Conservation (phyloP, 2,797 vertebrate species). For the Tamandua tetradactyla region DNA sequence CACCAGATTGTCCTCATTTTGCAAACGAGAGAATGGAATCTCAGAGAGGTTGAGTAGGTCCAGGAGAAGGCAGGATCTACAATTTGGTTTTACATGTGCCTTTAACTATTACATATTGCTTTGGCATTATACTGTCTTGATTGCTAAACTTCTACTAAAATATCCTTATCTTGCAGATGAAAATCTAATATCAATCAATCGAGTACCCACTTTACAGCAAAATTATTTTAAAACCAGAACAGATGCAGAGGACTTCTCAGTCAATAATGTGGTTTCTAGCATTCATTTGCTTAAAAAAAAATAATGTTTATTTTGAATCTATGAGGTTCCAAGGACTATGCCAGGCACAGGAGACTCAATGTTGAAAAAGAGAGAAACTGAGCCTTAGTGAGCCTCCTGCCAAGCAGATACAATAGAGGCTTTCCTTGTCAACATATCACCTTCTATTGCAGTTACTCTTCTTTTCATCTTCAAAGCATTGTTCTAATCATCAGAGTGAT, state of each 20-base stretch:
- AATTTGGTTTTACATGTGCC: background rate
- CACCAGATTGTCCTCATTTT: conserved; percentile 21
- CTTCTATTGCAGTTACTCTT: background rate
- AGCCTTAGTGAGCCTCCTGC: background rate
- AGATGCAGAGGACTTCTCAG: background rate
- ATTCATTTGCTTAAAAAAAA: conserved; percentile 1
- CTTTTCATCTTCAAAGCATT: background rate
- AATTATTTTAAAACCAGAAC: background rate
- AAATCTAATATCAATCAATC: background rate
- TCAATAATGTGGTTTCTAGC: background rate
- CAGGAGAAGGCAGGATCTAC: background rate
- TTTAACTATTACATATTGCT: background rate
- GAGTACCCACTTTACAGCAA: background rate
- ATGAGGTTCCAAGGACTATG: background rate
- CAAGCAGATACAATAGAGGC: background rate
- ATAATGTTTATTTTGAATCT: background rate
- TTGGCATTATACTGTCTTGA: background rate
- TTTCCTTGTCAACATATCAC: background rate
- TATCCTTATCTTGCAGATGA: background rate
- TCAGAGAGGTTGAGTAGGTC: background rate
- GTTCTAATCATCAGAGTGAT: background rate
- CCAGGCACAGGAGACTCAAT: background rate
- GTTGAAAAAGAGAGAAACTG: background rate
- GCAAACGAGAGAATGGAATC: background rate
- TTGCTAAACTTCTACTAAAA: background rate